Base-by-base conservation (phyloP, 2,797 vertebrate species). In the Pseudocheirus occidentalis region DNA sequence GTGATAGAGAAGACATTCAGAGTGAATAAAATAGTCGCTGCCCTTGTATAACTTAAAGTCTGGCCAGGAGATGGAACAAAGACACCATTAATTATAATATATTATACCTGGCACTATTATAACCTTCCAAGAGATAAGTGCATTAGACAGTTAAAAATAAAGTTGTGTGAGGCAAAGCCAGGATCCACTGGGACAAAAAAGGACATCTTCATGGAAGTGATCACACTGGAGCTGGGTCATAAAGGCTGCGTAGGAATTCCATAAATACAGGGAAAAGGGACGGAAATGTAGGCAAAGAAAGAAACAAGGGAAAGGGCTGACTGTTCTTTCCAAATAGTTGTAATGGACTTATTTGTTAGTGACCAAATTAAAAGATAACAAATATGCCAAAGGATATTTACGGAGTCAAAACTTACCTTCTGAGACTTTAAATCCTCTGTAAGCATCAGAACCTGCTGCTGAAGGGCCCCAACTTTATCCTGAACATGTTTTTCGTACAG, bases 381-480 rank as follows among this genome's bases (percentile, higher is more conserved):
- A 66, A 55, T 55, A 90, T 55, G 66, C 90, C 93, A 56, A 24
- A 53, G 90, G 93, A 90, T 1, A 93, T 55, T 13, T 93, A 3
- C 81, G 12, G 94, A 93, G 1, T 0, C 1, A 53, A 91, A 24
- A 58, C 98, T 98, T 90, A 99, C 99, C 99, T 99, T 99, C 98
- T 99, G 99, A 94, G 99, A 99, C 96, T 99, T 99, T 94, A 99
- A 98, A 96, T 99, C 99, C 95, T 99, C 98, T 6, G 98, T 98
- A 95, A 99, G 98, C 0, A 98, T 98, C 97, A 99, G 97, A 62
- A 99, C 98, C 96, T 99, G 99, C 90, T 99, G 99, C 94, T 99
- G 98, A 53, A 99, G 98, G 27, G 97, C 98, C 31, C 95, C 96
- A 52, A 92, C 95, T 95, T 98, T 98, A 81, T 99, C 99, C 21